A percentile compares a stretch with the other conserved stretches of the same genome.
These are phyloP conservation scores for Sebastes matsubarae DNA, from an alignment of 2,797 vertebrate genomes.

Conservation along the genomic window DNA sequence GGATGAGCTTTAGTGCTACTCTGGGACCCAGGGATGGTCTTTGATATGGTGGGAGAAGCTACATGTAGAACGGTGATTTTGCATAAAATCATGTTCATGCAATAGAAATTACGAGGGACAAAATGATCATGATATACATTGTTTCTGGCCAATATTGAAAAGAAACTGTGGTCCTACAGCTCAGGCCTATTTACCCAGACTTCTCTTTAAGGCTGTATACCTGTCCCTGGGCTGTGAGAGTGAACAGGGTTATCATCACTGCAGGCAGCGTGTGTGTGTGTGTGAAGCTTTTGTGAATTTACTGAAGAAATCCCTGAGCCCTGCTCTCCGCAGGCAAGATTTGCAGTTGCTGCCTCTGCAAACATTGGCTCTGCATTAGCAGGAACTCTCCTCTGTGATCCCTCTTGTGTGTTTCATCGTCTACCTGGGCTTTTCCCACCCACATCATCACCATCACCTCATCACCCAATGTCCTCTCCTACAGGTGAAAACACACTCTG, in stretches of 20 bases:
- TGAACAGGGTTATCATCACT: conserved; percentile 39
- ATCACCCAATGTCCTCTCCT: conserved; percentile 1
- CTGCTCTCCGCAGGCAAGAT: conserved; percentile 32
- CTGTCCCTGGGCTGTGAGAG: conserved; percentile 21
- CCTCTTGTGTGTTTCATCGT: conserved; percentile 4
- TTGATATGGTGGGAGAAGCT: too few species aligned
- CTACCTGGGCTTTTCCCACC: conserved; percentile 21
- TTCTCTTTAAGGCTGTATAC: not conserved
- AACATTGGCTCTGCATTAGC: conserved; percentile 48
- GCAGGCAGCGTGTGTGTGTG: not conserved
- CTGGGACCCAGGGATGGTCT: rapidly evolving
- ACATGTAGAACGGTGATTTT: not conserved
- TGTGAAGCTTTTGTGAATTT: conserved; percentile 49
- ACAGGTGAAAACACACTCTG: conserved; percentile 9
- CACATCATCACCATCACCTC: conserved; percentile 9
- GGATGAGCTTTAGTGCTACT: too few species aligned
- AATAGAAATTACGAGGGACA: not conserved
- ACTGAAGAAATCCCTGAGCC: conserved; percentile 44
- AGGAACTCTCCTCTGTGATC: conserved; percentile 35
- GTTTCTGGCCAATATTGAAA: not conserved
- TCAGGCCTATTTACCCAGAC: not conserved
- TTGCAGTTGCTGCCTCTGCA: conserved; percentile 58
- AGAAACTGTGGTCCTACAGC: not conserved
- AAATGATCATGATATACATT: not conserved
- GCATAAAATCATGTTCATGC: not conserved